These are phyloP conservation scores for Vidua macroura DNA, from an alignment of 2,113 vertebrate species.

Conservation along the genomic window DNA sequence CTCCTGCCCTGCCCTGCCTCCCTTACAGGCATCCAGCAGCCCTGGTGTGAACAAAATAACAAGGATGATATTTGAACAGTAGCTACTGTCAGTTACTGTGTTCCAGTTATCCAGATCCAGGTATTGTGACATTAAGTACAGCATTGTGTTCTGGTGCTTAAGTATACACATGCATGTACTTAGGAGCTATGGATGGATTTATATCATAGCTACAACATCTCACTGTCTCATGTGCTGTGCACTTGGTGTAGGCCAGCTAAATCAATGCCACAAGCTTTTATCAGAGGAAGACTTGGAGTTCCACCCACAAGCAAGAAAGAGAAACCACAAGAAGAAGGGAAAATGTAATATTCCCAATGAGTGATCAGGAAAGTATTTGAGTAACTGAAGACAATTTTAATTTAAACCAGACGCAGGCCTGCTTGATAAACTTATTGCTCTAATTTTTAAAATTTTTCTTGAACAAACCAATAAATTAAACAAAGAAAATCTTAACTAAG, in stretches of 20 bases:
- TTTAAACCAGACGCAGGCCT: constrained; percentile 40
- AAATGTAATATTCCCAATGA: constrained; percentile 13
- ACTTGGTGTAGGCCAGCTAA: background rate
- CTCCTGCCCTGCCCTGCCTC: background rate
- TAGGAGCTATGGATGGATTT: background rate
- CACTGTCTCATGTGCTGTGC: background rate
- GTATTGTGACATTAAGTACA: background rate
- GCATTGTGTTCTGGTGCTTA: background rate
- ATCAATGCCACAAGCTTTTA: constrained; percentile 4
- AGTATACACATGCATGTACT: background rate
- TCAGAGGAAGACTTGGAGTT: background rate
- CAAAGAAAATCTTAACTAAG: constrained; percentile 11
- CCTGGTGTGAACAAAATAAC: background rate
- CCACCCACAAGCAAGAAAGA: background rate
- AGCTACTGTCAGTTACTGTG: background rate
- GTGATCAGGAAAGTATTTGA: constrained; percentile 56
- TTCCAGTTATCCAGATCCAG: background rate
- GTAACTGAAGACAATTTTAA: constrained; percentile 41
- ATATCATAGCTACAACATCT: background rate
- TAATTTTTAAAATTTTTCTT: background rate
- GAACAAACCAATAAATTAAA: background rate
- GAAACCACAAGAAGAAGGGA: constrained; percentile 37
- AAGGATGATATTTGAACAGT: background rate
- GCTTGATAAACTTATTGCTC: background rate
- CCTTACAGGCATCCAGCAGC: background rate